These are phyloP conservation scores for Cheilosia pagana DNA, from an alignment of 2,888 invertebrate species.

Conservation along the genomic window DNA sequence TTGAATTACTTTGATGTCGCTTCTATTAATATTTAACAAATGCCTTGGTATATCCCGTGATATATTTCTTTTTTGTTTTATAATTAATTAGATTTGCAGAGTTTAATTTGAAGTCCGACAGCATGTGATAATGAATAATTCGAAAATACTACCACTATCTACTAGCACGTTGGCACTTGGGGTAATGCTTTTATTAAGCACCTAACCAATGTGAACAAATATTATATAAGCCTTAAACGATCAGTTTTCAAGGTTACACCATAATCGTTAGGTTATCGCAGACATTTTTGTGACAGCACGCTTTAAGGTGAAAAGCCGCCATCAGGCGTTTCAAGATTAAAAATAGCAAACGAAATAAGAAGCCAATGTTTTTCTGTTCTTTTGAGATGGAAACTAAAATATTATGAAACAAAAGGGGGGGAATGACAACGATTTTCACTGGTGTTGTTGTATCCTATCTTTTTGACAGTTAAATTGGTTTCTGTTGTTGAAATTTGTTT, in stretches of 20 bases:
- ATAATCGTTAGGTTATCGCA: too few relatives aligned
- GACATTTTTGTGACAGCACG: too few relatives aligned
- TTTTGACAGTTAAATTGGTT: too few relatives aligned
- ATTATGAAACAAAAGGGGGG: too few relatives aligned
- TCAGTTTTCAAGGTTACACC: too few relatives aligned
- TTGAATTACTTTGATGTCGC: constrained; percentile 2
- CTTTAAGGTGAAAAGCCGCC: too few relatives aligned
- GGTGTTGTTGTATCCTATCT: too few relatives aligned
- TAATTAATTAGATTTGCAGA: not conserved
- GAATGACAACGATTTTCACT: too few relatives aligned
- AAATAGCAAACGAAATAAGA: constrained; percentile 14
- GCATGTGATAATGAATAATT: constrained; percentile 27
- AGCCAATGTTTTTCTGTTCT: not conserved
- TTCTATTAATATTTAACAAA: not conserved
- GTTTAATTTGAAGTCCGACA: constrained; percentile 1
- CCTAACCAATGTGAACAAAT: too few relatives aligned
- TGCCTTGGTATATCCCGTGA: not conserved
- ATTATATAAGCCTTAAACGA: too few relatives aligned
- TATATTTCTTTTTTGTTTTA: not conserved
- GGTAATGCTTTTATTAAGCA: not conserved
- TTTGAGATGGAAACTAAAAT: too few relatives aligned
- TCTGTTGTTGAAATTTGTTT: too few relatives aligned
- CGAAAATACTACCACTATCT: not conserved
- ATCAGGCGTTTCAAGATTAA: not conserved
- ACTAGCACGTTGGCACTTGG: not conserved